Conservation (phyloP, 2,888 invertebrate genomes). For the Gasteruption jaculator region DNA sequence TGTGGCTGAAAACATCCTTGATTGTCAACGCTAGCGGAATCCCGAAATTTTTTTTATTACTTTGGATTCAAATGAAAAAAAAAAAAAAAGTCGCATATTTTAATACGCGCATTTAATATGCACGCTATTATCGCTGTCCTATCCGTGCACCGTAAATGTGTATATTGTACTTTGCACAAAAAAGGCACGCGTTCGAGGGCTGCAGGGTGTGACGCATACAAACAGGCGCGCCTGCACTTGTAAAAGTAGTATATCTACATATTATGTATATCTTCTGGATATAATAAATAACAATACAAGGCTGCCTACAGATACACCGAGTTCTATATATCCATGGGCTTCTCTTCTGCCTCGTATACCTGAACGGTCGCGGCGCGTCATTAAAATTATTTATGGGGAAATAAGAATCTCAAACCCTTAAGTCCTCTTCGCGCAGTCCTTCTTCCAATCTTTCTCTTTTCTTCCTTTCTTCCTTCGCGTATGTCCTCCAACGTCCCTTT, state of each 20-base stretch:
- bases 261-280: slow-evolving; percentile 22
- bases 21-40: no score
- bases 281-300: slow-evolving; percentile 43
- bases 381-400: slow-evolving; percentile 48
- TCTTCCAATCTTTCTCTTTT: slow-evolving; percentile 12
- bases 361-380: slow-evolving; percentile 43
- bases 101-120: no score
- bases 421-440: slow-evolving; percentile 26
- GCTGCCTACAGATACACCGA: slow-evolving; percentile 37
- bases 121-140: no score
- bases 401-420: slow-evolving; percentile 42
- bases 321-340: no score
- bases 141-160: no score
- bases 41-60: no score
- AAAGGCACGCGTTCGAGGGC: no score
- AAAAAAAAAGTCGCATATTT: background rate
- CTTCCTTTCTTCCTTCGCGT: slow-evolving; percentile 13
- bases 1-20: no score
- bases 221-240: slow-evolving; percentile 10
- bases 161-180: no score
- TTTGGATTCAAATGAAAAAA: background rate
- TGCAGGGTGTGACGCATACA: background rate
- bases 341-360: slow-evolving; percentile 36
- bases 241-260: no score
- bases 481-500: slow-evolving; percentile 25